Conservation (phyloP, 1,140 invertebrate genomes). For the Stegodyphus dumicola region DNA sequence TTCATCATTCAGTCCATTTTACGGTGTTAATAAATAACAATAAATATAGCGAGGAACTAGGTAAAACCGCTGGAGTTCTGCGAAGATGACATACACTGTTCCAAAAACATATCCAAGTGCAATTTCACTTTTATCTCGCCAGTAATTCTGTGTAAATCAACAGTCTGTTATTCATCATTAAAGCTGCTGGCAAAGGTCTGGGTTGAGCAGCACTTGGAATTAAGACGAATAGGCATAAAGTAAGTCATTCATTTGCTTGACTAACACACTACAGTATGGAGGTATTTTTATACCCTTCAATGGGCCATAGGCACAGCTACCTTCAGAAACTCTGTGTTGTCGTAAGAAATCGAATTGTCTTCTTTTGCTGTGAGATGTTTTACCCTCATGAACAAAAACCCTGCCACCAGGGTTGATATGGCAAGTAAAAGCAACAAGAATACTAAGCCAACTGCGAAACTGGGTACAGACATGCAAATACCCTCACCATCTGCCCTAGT, state of each 20-base stretch:
- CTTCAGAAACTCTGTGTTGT: conserved; percentile 58
- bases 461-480: conserved; percentile 92
- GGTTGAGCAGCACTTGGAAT: conserved; percentile 30
- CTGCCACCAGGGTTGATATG: conserved; percentile 89
- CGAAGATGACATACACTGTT: neutral
- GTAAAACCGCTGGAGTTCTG: neutral
- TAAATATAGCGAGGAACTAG: conserved; percentile 15
- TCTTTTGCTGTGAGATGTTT: conserved; percentile 60
- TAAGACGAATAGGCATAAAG: neutral
- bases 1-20: neutral
- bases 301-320: conserved; percentile 52
- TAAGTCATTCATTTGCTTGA: neutral
- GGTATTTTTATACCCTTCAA: neutral
- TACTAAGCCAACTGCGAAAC: conserved; percentile 89
- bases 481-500: conserved; percentile 69
- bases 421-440: conserved; percentile 89
- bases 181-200: neutral
- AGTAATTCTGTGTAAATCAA: too few species aligned
- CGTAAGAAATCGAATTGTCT: conserved; percentile 49
- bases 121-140: too few species aligned
- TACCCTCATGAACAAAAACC: conserved; percentile 89
- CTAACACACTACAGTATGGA: neutral
- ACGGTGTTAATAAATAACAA: conserved; percentile 21
- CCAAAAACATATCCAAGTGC: too few species aligned
- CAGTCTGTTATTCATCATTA: neutral